Base-by-base conservation (phyloP, 2,888 invertebrate species). In the Papilio gigon region DNA sequence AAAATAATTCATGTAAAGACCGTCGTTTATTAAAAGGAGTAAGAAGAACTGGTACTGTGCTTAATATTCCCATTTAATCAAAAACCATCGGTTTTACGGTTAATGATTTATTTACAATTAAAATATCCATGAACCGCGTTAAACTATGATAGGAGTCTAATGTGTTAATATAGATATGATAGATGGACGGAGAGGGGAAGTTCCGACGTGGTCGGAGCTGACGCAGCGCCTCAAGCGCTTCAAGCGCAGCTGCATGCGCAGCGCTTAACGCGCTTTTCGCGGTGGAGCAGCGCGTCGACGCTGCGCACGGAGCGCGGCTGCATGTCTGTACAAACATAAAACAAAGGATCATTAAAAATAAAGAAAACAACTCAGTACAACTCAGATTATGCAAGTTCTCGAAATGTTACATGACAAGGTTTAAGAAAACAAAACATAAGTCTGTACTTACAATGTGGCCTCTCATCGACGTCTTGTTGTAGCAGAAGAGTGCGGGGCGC, bases 231-330 rank as follows among this genome's bases (percentile, higher is more conserved):
- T 20, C 6, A 5, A 25, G 68, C 22, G 35, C 37, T 70, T 76
- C 85, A 95, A 73, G 93, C 94, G 92, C 96, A 96, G 88, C 94
- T 94, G 90, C 96, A 96, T 74, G 95, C 93, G 89, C 95, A 96
- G 80, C 95, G 94, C 86, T 95, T 95, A 44, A 95, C 94, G 79
- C 95, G 94, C 85, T 95, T 95, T 77, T 94, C 93, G 66, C 90
- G 91, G 75, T 92, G 91, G 77, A 84, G 84, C 80, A 88, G 81
- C 74, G 84, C 89, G 81, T 94, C 93, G 25, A 93, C 93, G 81
- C 94, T 94, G 78, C 95, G 95, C 4, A 92, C 89, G 0, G 92
- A 92, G 80, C 97, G 95, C 69, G 97, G 97, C 85, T 97, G 97
- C 81, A 97, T 95, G 84, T 94, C 97, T 97, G 93, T 50, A 92